Conservation (phyloP, 2,113 vertebrate species). For the Dendrocopos noguchii region DNA sequence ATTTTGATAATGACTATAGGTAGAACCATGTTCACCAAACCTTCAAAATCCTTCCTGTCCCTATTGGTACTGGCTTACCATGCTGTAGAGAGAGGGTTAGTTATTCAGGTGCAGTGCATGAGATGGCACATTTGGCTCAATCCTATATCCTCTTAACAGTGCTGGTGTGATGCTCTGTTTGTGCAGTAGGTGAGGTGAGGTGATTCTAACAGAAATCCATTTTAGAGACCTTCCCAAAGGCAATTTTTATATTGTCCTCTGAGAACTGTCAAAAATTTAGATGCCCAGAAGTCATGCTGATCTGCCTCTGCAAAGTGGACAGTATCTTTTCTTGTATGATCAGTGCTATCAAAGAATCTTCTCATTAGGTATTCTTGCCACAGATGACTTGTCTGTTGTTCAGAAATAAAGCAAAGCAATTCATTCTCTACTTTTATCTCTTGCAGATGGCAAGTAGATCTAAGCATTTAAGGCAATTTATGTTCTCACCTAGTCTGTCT, state of each 20-base stretch:
- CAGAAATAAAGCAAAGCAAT: constrained; percentile 27
- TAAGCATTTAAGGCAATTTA: constrained; percentile 31
- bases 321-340: not conserved
- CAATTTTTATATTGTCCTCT: not conserved
- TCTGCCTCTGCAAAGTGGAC: not conserved
- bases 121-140: accelerated
- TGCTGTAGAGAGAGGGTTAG: accelerated
- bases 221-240: not conserved
- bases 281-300: not conserved
- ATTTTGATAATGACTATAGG: not conserved
- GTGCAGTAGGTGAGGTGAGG: not conserved
- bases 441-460: constrained; percentile 11
- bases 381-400: constrained; percentile 1
- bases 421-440: constrained; percentile 26
- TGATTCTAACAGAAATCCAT: not conserved
- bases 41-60: not conserved
- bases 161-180: not conserved
- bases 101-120: not conserved
- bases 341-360: constrained; percentile 14
- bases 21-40: not conserved
- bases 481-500: constrained; percentile 11
- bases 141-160: accelerated
- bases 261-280: not conserved
- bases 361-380: constrained; percentile 21
- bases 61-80: accelerated